phyloP scores from a whole-genome alignment of 2,888 invertebrate genomes.

The Chalcosyrphus nemorum region DNA sequence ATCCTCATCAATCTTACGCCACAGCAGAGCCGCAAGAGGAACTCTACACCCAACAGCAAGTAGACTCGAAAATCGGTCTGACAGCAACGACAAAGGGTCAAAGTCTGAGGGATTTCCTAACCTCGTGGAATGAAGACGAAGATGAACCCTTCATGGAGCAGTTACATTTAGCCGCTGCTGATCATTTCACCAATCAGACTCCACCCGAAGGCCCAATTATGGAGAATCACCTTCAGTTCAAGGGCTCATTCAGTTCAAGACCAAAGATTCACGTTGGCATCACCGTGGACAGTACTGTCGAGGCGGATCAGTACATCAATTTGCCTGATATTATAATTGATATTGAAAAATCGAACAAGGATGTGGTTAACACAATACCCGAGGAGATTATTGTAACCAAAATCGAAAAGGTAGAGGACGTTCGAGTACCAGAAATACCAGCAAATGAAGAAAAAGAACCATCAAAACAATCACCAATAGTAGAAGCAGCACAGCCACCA shows the following conservation, averaged over 20 bases:
- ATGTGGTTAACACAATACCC: conserved; percentile 29
- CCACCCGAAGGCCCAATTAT: no score
- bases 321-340: conserved; percentile 82
- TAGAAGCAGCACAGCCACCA: not conserved
- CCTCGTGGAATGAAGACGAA: conserved; percentile 82
- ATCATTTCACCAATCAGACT: conserved; percentile 34
- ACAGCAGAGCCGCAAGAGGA: conserved; percentile 13
- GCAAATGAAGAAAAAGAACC: not conserved
- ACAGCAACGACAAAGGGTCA: conserved; percentile 76
- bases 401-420: conserved; percentile 43
- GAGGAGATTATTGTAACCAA: conserved; percentile 33
- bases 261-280: conserved; percentile 76
- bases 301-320: conserved; percentile 78
- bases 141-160: conserved; percentile 76
- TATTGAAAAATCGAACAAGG: conserved; percentile 79
- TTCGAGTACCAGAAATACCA: no score
- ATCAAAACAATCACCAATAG: not conserved
- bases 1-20: conserved; percentile 54
- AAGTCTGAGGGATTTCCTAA: conserved; percentile 80
- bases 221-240: conserved; percentile 73
- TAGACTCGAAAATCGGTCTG: conserved; percentile 51
- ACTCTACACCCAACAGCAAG: conserved; percentile 49
- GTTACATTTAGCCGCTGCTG: conserved; percentile 47
- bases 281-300: conserved; percentile 75
- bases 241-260: conserved; percentile 69